Conservation (phyloP, 2,888 invertebrate genomes). For the Cerceris rybyensis region DNA sequence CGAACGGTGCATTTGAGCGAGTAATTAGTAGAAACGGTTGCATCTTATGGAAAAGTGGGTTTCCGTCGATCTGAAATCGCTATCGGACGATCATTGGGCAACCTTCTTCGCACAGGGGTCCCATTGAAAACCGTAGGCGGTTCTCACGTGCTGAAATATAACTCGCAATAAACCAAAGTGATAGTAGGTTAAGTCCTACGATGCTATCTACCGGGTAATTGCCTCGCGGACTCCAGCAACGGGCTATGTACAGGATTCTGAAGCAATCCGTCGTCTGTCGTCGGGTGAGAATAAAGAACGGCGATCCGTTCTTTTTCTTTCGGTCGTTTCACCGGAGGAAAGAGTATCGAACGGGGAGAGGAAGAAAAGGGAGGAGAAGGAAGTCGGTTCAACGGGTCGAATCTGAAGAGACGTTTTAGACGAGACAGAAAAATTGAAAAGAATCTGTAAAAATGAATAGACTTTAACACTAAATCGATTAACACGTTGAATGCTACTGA, state of each 20-base stretch:
- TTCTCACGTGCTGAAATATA: slow-evolving; percentile 80
- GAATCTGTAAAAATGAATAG: not conserved
- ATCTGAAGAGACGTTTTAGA: slow-evolving; percentile 32
- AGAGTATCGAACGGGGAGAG: slow-evolving; percentile 30
- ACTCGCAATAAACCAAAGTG: slow-evolving; percentile 79
- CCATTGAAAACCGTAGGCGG: slow-evolving; percentile 74
- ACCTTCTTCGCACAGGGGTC: slow-evolving; percentile 77
- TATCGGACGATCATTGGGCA: slow-evolving; percentile 80
- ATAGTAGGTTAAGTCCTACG: slow-evolving; percentile 80
- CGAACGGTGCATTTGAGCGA: slow-evolving; percentile 45
- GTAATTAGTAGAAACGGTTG: slow-evolving; percentile 67
- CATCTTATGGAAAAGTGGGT: slow-evolving; percentile 79
- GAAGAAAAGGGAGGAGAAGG: not conserved
- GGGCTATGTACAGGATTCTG: slow-evolving; percentile 60
- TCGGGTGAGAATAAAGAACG: slow-evolving; percentile 61
- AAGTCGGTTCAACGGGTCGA: slow-evolving; percentile 34
- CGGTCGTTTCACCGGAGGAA: slow-evolving; percentile 34
- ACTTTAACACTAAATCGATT: too few species aligned
- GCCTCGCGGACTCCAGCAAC: slow-evolving; percentile 65
- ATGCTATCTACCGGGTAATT: slow-evolving; percentile 78
- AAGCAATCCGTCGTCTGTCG: slow-evolving; percentile 69
- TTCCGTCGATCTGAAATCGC: slow-evolving; percentile 77
- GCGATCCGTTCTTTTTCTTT: slow-evolving; percentile 59
- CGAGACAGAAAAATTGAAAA: slow-evolving; percentile 33
- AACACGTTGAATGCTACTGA: too few species aligned